Conservation (phyloP, 2,113 vertebrate genomes). For the Myiagra hebetior region DNA sequence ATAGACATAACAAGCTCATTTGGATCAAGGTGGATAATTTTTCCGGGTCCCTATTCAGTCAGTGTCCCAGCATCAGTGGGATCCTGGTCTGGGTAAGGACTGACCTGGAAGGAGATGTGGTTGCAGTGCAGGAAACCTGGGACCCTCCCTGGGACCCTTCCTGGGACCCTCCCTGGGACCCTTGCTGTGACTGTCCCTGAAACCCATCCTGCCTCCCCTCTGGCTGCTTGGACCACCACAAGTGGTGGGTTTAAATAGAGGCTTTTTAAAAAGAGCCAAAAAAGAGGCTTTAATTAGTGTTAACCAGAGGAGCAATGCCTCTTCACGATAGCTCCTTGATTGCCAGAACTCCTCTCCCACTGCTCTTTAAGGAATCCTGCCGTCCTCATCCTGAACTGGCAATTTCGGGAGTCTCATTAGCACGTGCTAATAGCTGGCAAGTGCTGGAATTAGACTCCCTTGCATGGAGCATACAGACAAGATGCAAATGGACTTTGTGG, state of each 20-base stretch:
- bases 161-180: not conserved
- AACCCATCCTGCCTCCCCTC: not conserved
- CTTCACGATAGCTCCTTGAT: not conserved
- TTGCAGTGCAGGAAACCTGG: not conserved
- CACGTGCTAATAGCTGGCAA: not conserved
- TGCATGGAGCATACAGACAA: not conserved
- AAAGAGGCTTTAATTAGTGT: not conserved
- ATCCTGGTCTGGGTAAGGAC: not conserved
- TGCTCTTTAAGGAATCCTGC: not conserved
- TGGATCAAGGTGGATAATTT: not conserved
- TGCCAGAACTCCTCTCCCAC: not conserved
- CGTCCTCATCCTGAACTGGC: not conserved
- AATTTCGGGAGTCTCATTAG: not conserved
- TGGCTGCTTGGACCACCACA: not conserved
- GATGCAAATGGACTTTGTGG: slow-evolving; percentile 5
- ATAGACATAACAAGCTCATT: not conserved
- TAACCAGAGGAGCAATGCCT: not conserved
- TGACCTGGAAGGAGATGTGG: not conserved
- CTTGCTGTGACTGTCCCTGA: not conserved
- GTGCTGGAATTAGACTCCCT: not conserved
- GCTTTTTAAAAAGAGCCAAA: not conserved
- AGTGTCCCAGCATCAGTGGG: not conserved
- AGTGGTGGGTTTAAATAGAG: not conserved
- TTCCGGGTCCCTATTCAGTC: not conserved
- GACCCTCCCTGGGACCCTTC: not conserved